Percentiles rank a stretch among this genome's conserved stretches.
Evolutionary conservation across 35 echinoderm and acorn worm species (phyloP).

Genomic region (Ptychodera flava): DNA sequence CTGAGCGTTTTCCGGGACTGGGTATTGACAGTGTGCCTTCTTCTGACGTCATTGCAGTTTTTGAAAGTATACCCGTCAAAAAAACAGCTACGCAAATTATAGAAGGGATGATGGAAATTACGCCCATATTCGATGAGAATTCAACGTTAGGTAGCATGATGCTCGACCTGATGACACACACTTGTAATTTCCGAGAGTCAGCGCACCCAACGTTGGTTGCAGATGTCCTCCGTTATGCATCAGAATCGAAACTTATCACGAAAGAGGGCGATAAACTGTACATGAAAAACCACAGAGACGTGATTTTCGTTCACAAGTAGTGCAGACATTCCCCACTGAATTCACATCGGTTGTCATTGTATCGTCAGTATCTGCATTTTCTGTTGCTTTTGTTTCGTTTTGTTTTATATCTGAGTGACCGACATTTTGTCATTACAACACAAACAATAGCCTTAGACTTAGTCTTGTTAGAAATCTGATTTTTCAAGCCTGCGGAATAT

Average conservation of each 20-base stretch:
- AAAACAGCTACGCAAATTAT: background rate
- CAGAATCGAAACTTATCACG: background rate
- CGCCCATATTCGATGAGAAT: background rate
- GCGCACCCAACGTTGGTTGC: background rate
- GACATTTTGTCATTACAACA: background rate
- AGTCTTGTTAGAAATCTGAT: no score
- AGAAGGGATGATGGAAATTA: background rate
- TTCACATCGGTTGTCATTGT: background rate
- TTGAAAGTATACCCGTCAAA: background rate
- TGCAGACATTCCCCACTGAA: background rate
- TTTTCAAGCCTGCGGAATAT: no score
- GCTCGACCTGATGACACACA: background rate
- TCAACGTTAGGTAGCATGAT: background rate
- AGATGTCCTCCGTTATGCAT: background rate
- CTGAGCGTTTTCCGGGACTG: background rate
- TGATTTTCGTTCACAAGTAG: background rate
- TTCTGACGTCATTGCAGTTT: background rate
- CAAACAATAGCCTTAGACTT: background rate
- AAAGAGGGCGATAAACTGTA: background rate
- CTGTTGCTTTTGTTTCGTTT: background rate
- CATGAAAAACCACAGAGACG: background rate
- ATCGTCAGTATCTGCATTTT: background rate
- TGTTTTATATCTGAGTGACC: background rate
- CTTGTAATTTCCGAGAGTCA: background rate
- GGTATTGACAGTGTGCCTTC: background rate